These are phyloP conservation scores for Diglossa cyanea DNA, from an alignment of 2,797 vertebrate genomes.

Conservation along the genomic window DNA sequence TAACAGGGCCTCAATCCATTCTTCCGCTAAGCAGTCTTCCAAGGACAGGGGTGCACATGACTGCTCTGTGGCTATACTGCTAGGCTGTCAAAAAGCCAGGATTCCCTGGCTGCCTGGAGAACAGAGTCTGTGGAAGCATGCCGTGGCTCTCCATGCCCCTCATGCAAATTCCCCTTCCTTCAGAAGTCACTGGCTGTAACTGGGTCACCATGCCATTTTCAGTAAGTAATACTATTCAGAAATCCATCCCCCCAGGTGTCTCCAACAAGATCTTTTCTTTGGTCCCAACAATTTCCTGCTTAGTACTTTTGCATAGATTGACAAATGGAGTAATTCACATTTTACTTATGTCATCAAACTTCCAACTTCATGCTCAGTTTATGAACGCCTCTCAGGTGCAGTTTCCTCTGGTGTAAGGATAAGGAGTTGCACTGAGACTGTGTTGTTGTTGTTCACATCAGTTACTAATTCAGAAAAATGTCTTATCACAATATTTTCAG, in stretches of 20 bases:
- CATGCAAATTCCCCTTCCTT: not conserved
- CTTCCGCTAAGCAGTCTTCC: not conserved
- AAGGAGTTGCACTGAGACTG: not conserved
- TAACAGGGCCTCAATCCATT: accelerated
- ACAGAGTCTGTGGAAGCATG: not conserved
- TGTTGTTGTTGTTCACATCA: not conserved
- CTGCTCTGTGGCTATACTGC: too few species aligned
- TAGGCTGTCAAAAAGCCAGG: not conserved
- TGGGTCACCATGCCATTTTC: not conserved
- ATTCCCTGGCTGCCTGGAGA: not conserved
- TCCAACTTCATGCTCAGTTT: not conserved
- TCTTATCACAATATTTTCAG: not conserved
- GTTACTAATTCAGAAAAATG: not conserved
- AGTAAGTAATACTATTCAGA: not conserved
- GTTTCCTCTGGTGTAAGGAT: not conserved
- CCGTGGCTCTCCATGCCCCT: not conserved
- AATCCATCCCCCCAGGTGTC: not conserved
- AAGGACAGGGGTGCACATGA: accelerated
- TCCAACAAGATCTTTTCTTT: not conserved
- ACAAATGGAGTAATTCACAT: accelerated
- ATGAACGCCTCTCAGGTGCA: not conserved
- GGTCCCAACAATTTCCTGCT: not conserved
- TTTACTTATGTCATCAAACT: not conserved
- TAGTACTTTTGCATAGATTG: not conserved
- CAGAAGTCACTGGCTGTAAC: not conserved